Evolutionary conservation across 2,797 vertebrate species (phyloP).

Genomic region (Molothrus ater): DNA sequence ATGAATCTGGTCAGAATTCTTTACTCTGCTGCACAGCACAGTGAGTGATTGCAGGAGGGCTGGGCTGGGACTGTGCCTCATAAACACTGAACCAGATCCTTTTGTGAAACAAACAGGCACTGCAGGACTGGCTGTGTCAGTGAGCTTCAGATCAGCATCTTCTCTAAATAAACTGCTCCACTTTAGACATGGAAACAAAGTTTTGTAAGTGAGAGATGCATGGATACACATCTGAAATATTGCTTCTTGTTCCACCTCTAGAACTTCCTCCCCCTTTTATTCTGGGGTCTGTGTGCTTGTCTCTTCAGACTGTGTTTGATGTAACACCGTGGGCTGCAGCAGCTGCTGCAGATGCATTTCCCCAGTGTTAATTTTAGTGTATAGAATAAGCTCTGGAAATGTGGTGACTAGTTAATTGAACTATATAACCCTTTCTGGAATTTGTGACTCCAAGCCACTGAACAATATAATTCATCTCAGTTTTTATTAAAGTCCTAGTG

Average conservation of each 20-base stretch:
- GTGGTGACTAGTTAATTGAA: slow-evolving; percentile 48
- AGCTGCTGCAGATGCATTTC: slow-evolving; percentile 10
- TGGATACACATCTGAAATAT: neutral
- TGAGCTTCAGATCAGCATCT: neutral
- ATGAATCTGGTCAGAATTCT: neutral
- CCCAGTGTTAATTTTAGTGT: slow-evolving; percentile 8
- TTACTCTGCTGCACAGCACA: neutral
- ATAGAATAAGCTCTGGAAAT: slow-evolving; percentile 30
- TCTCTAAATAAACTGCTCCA: neutral
- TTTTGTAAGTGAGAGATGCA: neutral
- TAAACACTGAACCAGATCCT: neutral
- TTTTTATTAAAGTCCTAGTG: slow-evolving; percentile 49
- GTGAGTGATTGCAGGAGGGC: neutral
- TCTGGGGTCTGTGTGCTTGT: neutral
- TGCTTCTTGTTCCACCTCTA: neutral
- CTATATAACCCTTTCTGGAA: slow-evolving; percentile 56
- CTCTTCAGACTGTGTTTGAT: neutral
- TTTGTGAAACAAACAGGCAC: neutral
- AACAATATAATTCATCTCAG: slow-evolving; percentile 54
- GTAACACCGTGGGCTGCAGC: neutral
- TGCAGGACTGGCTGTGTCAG: neutral
- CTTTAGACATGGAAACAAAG: neutral
- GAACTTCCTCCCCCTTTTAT: neutral
- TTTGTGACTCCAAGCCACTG: slow-evolving; percentile 44
- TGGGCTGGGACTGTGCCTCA: neutral